Base-by-base conservation (phyloP, 2,797 vertebrate species). In the Pelodytes ibericus region DNA sequence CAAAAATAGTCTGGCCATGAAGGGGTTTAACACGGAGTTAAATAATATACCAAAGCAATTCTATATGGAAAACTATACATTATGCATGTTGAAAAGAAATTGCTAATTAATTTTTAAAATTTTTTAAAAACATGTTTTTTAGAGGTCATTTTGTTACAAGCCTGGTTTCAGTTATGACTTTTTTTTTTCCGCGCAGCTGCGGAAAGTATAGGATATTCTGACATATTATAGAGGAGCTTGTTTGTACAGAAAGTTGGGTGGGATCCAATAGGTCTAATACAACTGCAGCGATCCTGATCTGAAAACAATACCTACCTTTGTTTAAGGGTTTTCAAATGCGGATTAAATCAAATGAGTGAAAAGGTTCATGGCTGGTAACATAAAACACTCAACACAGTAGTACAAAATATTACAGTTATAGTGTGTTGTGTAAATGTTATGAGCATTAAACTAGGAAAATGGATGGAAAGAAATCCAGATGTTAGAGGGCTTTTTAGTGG, bases 191-290 rank as follows among this genome's bases (percentile, higher is more conserved):
- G 59, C n/a, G 61, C 60, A 53, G 69, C 61, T 36, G 59, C 33
- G 33, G 68, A 74, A 82, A 77, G 68, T 75, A 82, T 49, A 83
- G 85, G 84, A 84, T 85, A 84, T 71, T 82, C 81, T 84, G 80
- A 84, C 79, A 31, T 31, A 73, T 78, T 84, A 75, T 82, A 71
- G 82, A 84, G 81, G 83, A 85, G 80, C 1, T 0, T 84, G 82
- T 86, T 87, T 86, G 81, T 85, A 75, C 80, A 59, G 61, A 76
- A 81, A 65, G 4, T 65, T 88, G 84, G 83, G 47, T n/a, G 10
- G 41, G 1, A 18, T 79, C 84, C 86, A 88, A 75, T 79, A 63
- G 60, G 71, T 60, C 75, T 77, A 81, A 63, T 39, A 61, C 65
- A 75, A 31, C 80, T 72, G 53, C 39, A 39, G 70, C 57, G 18